Percentiles rank a stretch among this genome's conserved stretches.
phyloP scores from a whole-genome alignment of 2,797 vertebrate species.

The Nannoperca australis region DNA sequence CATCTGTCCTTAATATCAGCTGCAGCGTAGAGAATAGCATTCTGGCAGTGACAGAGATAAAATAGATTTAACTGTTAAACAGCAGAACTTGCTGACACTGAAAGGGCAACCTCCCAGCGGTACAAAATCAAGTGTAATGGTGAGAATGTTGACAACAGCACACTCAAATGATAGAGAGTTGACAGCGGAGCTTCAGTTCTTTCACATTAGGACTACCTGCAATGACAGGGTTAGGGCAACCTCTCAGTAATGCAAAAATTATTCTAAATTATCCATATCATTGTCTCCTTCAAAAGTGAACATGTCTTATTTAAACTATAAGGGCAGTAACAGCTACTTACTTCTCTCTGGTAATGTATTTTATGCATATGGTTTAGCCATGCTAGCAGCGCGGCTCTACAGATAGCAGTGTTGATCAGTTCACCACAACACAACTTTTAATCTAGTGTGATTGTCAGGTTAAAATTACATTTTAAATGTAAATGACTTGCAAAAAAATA shows the following conservation, averaged over 20 bases:
- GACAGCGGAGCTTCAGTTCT: conserved; percentile 50
- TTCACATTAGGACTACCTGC: conserved; percentile 19
- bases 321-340: background rate
- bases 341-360: background rate
- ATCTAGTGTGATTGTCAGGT: too few relatives aligned
- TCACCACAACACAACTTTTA: too few relatives aligned
- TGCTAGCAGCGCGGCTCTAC: background rate
- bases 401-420: background rate
- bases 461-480: too few relatives aligned
- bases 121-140: conserved; percentile 37
- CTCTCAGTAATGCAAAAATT: conserved; percentile 12
- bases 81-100: conserved; percentile 34
- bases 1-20: conserved; percentile 33
- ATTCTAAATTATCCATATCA: too few relatives aligned
- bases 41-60: conserved; percentile 23
- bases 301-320: background rate
- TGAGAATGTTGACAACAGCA: conserved; percentile 41
- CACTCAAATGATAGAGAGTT: conserved; percentile 25
- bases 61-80: conserved; percentile 34
- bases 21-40: conserved; percentile 6
- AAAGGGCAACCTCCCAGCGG: conserved; percentile 31
- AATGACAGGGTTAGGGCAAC: conserved; percentile 45
- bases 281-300: background rate
- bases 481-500: too few relatives aligned
- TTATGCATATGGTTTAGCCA: background rate